These are phyloP conservation scores for Lycocerus yunnanus DNA, from an alignment of 2,888 invertebrate species.

Conservation along the genomic window DNA sequence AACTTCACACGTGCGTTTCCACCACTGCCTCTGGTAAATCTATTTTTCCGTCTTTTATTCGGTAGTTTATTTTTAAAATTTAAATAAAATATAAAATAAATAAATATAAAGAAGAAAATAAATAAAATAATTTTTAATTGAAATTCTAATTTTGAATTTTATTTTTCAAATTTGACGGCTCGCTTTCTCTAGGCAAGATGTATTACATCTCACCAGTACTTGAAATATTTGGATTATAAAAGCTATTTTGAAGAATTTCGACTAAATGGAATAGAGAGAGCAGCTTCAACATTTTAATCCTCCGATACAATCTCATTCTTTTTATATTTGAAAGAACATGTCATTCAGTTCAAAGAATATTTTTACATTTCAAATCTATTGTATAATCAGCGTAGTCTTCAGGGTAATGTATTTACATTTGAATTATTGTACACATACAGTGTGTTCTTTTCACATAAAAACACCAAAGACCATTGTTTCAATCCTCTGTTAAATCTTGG, in stretches of 20 bases:
- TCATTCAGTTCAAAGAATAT: neutral
- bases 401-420: neutral
- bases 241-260: neutral
- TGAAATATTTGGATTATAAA: neutral
- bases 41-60: too few relatives aligned
- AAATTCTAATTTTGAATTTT: neutral
- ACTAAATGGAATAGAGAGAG: neutral
- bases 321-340: neutral
- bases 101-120: too few relatives aligned
- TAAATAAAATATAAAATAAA: too few relatives aligned
- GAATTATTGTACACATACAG: neutral
- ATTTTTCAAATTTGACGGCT: neutral
- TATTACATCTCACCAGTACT: too few relatives aligned
- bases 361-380: neutral
- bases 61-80: too few relatives aligned
- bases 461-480: neutral
- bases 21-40: constrained; percentile 40
- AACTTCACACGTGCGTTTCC: constrained; percentile 44
- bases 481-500: too few relatives aligned
- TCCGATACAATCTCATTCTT: neutral
- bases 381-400: neutral
- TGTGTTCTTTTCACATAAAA: neutral
- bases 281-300: neutral
- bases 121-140: too few relatives aligned
- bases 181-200: neutral